Conservation (phyloP, 2,888 invertebrate genomes). For the Sipha maydis region DNA sequence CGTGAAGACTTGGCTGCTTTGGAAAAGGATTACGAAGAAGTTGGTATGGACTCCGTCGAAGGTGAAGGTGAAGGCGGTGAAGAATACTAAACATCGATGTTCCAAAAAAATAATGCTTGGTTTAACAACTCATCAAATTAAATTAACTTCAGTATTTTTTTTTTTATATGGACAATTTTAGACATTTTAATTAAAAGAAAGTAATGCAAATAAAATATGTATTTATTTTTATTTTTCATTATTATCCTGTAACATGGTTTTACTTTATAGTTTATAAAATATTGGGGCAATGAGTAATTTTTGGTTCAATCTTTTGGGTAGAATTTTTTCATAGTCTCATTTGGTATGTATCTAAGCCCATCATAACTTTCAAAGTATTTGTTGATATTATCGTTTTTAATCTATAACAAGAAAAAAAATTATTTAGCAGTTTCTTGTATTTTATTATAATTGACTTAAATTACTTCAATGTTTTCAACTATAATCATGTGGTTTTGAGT, state of each 20-base stretch:
- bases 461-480: slow-evolving; percentile 19
- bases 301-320: slow-evolving; percentile 39
- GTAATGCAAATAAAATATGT: slow-evolving; percentile 18
- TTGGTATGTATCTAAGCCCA: slow-evolving; percentile 21
- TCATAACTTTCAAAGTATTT: slow-evolving; percentile 36
- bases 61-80: slow-evolving; percentile 75
- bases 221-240: slow-evolving; percentile 2
- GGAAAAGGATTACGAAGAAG: slow-evolving; percentile 81
- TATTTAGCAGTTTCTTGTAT: background rate
- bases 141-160: slow-evolving; percentile 45
- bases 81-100: slow-evolving; percentile 65
- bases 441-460: background rate
- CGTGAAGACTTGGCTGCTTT: slow-evolving; percentile 80
- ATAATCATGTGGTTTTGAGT: background rate
- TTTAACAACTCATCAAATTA: slow-evolving; percentile 19
- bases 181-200: slow-evolving; percentile 50
- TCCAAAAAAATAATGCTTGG: slow-evolving; percentile 17
- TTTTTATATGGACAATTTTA: slow-evolving; percentile 53
- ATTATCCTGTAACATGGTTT: background rate
- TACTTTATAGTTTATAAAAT: background rate
- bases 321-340: slow-evolving; percentile 2
- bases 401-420: background rate
- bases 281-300: background rate
- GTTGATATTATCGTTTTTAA: background rate
- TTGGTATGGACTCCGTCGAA: slow-evolving; percentile 74